A percentile compares a stretch with the other conserved stretches of the same genome.
phyloP scores from a whole-genome alignment of 1,140 invertebrate genomes.

The Heliconius hewitsoni region DNA sequence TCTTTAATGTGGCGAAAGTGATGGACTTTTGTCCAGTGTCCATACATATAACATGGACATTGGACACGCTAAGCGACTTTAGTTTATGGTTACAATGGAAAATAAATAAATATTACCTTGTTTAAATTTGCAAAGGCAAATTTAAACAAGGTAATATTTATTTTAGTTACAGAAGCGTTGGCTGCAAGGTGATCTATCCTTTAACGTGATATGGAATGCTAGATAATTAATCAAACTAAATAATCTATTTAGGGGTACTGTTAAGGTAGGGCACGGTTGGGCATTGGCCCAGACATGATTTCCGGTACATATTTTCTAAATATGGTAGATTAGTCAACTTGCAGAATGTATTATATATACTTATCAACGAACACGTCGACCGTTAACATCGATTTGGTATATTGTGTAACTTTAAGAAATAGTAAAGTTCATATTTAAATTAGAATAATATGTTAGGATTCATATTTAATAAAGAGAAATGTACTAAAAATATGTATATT shows the following conservation, averaged over 20 bases:
- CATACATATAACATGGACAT: background rate
- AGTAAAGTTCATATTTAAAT: background rate
- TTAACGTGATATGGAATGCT: conserved; percentile 22
- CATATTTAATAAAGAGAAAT: no score
- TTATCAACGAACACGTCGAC: background rate
- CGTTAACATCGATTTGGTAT: background rate
- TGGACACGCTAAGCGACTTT: background rate
- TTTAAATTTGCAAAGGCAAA: background rate
- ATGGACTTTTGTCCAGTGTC: background rate
- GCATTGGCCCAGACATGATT: conserved; percentile 27
- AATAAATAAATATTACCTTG: background rate
- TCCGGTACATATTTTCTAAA: conserved; percentile 13
- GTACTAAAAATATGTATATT: background rate
- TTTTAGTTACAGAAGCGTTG: background rate
- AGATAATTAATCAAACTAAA: conserved; percentile 34
- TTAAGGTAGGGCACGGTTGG: conserved; percentile 39
- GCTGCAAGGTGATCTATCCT: background rate
- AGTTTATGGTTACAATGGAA: background rate
- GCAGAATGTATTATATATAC: background rate
- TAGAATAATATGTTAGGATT: background rate
- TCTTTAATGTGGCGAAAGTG: background rate
- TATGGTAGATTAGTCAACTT: background rate
- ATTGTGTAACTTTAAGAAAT: background rate
- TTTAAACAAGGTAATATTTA: background rate
- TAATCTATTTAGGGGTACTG: conserved; percentile 29